phyloP scores from a whole-genome alignment of 1,140 invertebrate species.

The Cherax quadricarinatus region DNA sequence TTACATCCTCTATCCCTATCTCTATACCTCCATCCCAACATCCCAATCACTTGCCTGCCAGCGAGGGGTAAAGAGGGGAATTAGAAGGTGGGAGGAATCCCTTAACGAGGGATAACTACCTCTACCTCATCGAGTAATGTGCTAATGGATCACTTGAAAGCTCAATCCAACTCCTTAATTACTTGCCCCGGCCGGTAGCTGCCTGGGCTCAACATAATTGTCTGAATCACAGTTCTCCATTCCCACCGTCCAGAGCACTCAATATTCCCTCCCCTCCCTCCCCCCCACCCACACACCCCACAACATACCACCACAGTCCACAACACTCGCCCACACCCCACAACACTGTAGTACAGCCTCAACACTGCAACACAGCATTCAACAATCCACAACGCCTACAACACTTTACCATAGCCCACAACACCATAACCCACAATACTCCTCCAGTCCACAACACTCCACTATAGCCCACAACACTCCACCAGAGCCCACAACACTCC shows the following conservation, averaged over 20 bases:
- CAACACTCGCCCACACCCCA: neutral
- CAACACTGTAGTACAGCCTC: too few relatives aligned
- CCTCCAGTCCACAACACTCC: too few relatives aligned
- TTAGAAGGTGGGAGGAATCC: neutral
- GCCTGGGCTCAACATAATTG: too few relatives aligned
- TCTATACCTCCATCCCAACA: neutral
- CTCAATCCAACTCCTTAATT: neutral
- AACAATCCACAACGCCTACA: neutral
- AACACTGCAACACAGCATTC: neutral
- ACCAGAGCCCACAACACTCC: too few relatives aligned
- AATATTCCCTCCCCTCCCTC: too few relatives aligned
- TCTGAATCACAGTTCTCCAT: too few relatives aligned
- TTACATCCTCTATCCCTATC: neutral
- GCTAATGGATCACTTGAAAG: constrained; percentile 3
- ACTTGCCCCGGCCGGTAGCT: neutral
- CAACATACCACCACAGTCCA: neutral
- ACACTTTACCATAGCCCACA: too few relatives aligned
- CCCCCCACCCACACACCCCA: too few relatives aligned
- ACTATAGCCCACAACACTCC: too few relatives aligned
- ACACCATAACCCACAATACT: too few relatives aligned
- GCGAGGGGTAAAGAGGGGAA: neutral
- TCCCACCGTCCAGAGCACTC: too few relatives aligned
- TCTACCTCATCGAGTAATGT: neutral
- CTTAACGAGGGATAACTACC: constrained; percentile 16
- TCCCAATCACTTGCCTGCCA: neutral